A percentile compares a stretch with the other conserved stretches of the same genome.
Evolutionary conservation across 2,888 invertebrate genomes (phyloP).

Genomic region (Melanostoma scalare): DNA sequence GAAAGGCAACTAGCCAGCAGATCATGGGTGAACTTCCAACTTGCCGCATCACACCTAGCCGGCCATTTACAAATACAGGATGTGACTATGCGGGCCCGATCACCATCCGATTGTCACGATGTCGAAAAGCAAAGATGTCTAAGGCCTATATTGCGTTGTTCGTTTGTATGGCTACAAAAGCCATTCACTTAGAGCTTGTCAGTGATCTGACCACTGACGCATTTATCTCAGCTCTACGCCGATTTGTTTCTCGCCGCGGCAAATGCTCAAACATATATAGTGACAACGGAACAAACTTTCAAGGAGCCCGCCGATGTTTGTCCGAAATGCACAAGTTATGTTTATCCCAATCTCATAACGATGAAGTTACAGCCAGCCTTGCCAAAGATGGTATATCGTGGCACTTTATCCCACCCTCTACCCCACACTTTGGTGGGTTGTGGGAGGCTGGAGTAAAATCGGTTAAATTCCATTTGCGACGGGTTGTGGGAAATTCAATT

Average conservation of each 20-base stretch:
- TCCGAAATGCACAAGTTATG: constrained; percentile 48
- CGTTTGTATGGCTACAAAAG: constrained; percentile 54
- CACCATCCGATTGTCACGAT: constrained; percentile 36
- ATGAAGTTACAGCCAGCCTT: constrained; percentile 39
- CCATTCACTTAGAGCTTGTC: constrained; percentile 43
- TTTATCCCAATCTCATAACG: constrained; percentile 38
- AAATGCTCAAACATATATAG: constrained; percentile 53
- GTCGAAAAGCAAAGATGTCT: constrained; percentile 10
- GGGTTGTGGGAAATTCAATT: not conserved
- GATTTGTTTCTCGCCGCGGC: constrained; percentile 50
- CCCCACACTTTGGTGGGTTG: too few species aligned
- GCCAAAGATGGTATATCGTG: constrained; percentile 22
- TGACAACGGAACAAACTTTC: constrained; percentile 62
- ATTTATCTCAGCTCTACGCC: constrained; percentile 53
- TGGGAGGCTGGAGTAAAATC: too few species aligned
- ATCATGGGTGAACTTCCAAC: constrained; percentile 54
- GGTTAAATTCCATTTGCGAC: too few species aligned
- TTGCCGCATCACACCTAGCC: constrained; percentile 9
- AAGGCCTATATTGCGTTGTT: constrained; percentile 56
- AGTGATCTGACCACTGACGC: constrained; percentile 53
- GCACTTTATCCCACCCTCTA: too few species aligned
- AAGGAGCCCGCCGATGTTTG: constrained; percentile 48
- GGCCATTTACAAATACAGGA: constrained; percentile 36
- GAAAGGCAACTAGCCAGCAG: constrained; percentile 31
- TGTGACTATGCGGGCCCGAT: constrained; percentile 51